Conservation (phyloP, 2,888 invertebrate species). For the Xestoiulus laeticollis region DNA sequence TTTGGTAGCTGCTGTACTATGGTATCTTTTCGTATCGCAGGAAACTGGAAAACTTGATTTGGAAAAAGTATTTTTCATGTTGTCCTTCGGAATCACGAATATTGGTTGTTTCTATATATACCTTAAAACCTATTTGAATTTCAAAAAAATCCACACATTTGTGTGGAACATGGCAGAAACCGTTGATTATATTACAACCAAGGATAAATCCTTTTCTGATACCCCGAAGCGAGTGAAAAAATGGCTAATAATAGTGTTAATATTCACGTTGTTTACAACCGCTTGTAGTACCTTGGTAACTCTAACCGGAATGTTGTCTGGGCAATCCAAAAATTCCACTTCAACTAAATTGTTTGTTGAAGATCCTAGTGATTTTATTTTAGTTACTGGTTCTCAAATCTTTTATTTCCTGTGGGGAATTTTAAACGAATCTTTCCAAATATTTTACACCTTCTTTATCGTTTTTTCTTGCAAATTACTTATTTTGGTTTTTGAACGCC, state of each 20-base stretch:
- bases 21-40: not conserved
- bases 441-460: conserved; percentile 1
- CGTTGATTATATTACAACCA: not conserved
- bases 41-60: not conserved
- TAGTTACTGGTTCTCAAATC: too few relatives aligned
- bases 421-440: not conserved
- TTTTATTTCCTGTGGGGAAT: not conserved
- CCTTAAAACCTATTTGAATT: not conserved
- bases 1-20: not conserved
- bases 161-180: not conserved
- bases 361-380: too few relatives aligned
- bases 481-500: not conserved
- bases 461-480: not conserved
- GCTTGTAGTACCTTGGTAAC: not conserved
- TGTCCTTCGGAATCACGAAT: not conserved
- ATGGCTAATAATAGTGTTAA: not conserved
- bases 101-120: not conserved
- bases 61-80: not conserved
- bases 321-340: not conserved
- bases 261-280: not conserved
- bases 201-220: not conserved
- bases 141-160: not conserved
- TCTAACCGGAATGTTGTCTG: not conserved
- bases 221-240: not conserved
- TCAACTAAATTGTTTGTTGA: not conserved